A percentile compares a stretch with the other conserved stretches of the same genome.
These are phyloP conservation scores for Sarcoramphus papa DNA, from an alignment of 2,797 vertebrate genomes.

Conservation along the genomic window DNA sequence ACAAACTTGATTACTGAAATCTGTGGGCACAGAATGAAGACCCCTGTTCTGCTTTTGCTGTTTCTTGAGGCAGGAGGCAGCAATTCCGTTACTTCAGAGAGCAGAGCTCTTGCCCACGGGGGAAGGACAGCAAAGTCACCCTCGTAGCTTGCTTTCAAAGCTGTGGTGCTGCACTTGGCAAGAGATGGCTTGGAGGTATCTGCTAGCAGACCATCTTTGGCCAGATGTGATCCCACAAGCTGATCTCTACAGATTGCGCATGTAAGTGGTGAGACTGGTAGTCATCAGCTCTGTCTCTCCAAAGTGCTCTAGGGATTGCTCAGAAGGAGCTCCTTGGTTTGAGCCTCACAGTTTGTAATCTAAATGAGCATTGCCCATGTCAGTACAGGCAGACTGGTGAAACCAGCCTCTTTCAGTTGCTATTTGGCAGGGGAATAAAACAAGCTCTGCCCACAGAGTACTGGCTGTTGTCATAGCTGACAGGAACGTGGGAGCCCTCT, in stretches of 20 bases:
- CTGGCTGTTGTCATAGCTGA: slow-evolving; percentile 15
- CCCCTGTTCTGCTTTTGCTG: background rate
- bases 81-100: background rate
- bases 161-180: background rate
- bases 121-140: background rate
- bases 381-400: background rate
- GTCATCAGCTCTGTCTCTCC: background rate
- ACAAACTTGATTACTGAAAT: background rate
- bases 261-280: background rate
- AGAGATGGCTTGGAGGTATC: background rate
- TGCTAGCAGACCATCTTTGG: background rate
- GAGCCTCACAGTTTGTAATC: background rate
- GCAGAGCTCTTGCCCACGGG: background rate
- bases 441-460: background rate
- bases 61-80: background rate
- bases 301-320: background rate
- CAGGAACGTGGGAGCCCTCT: slow-evolving; percentile 30
- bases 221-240: background rate
- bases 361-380: background rate
- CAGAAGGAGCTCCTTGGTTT: background rate
- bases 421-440: background rate
- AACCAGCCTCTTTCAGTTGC: background rate
- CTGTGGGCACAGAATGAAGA: background rate
- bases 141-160: background rate
- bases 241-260: too few species aligned